Evolutionary conservation across 2,797 vertebrate genomes (phyloP), one percentile per base, ranked within the genome.

Genomic region (Octomys mimax): DNA sequence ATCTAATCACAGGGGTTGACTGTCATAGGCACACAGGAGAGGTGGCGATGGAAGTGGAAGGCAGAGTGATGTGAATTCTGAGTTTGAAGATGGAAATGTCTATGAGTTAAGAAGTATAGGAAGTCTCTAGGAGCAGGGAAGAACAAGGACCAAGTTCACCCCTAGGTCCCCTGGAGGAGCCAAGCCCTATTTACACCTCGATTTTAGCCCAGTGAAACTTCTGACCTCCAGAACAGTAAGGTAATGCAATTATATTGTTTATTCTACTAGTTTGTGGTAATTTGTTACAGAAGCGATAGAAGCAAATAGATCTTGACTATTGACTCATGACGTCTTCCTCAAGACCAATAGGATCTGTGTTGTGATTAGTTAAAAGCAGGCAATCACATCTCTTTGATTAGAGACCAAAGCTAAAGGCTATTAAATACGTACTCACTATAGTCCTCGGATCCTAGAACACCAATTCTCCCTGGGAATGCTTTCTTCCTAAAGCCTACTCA

Each of bases 381-480:
- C 26, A 39, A 31, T 66, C 79, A 77, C 21, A 57, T 12, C 49
- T 64, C n/a, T 93, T 93, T 95, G 14, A 26, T 88, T 26, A 88
- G 80, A 86, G 66, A 79, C 31, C 11, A 33, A 92, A 94, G 78
- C 82, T 16, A 62, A 85, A 36, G n/a, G 39, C 68, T 89, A 71
- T 92, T 46, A 78, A 75, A 31, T 7, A 24, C 5, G 24, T 3
- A 6, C 49, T 73, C 78, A 68, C 24, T 33, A 6, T 59, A 78
- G 82, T 57, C 75, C 70, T 81, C 46, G 62, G 39, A 3, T 64
- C 79, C 36, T 59, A 24, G 68, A 75, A 83, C 26, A 52, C 26
- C 42, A 18, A 0, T 1, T 2, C n/a, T 49, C 57, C 21, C n/a
- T 33, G 46, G 49, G 59, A 79, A 61, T 9, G 31, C 33, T 93